A percentile compares a stretch with the other conserved stretches of the same genome.
Conservation (phyloP, 2,113 vertebrate genomes). For the Amia ocellicauda region DNA sequence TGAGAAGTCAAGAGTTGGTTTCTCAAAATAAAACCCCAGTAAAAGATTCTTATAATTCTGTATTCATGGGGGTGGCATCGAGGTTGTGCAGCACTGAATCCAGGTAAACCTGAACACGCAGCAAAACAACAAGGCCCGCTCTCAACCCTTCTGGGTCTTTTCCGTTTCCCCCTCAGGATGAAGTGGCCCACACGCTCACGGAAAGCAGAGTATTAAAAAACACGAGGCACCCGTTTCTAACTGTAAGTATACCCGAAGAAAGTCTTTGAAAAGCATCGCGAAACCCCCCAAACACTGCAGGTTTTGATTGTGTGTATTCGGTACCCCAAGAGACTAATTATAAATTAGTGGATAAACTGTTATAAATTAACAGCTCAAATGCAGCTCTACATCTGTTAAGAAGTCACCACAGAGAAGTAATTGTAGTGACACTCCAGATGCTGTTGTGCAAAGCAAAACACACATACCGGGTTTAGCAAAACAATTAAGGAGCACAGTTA, state of each 20-base stretch:
- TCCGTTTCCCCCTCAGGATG: constrained; percentile 70
- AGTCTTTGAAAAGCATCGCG: constrained; percentile 18
- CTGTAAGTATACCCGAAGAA: constrained; percentile 73
- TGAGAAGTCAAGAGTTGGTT: too few relatives aligned
- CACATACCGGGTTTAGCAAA: constrained; percentile 30
- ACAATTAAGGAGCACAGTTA: constrained; percentile 19
- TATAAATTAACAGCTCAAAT: constrained; percentile 49
- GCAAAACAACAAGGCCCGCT: not conserved
- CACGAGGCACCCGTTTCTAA: constrained; percentile 94
- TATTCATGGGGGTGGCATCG: too few relatives aligned
- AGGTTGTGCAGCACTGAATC: too few relatives aligned
- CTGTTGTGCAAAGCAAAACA: constrained; percentile 36
- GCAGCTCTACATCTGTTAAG: constrained; percentile 50
- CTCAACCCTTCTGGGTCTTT: not conserved
- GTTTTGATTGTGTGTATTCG: constrained; percentile 28
- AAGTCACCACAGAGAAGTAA: constrained; percentile 43
- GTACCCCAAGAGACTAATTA: constrained; percentile 60
- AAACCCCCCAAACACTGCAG: not conserved
- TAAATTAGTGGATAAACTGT: constrained; percentile 47
- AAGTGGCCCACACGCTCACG: constrained; percentile 95
- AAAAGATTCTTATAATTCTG: too few relatives aligned
- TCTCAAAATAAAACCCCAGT: too few relatives aligned
- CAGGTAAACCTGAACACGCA: too few relatives aligned
- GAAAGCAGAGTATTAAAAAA: constrained; percentile 97
- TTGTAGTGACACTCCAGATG: constrained; percentile 50